Evolutionary conservation across 1,140 invertebrate species (phyloP), one percentile per base, ranked within the genome.

Genomic region (Drosophila paulistorum): DNA sequence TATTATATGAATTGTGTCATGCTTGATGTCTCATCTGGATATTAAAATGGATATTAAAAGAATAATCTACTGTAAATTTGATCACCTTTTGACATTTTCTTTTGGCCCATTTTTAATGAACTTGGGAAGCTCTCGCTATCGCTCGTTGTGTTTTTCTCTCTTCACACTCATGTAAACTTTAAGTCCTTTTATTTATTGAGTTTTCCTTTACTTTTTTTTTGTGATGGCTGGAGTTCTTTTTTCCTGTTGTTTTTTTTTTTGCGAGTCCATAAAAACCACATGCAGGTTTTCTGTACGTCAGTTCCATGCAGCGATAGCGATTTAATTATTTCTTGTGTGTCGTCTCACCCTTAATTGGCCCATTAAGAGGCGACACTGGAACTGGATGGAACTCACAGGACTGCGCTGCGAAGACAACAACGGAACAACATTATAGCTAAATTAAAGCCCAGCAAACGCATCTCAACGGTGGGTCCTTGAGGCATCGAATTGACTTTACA

Each of bases 241-340:
- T 23, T 23, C 35, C n/a, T 13, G n/a, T 14, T 7, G 1, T 48
- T 48, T 23, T 51, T 51, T 51, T 58, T 30, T 13, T 59, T 37
- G 14, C 35, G 30, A 59, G 26, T 59, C 57, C 30, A 59, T 59
- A 59, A 59, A 59, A 59, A 37, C 57, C 57, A 59, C 57, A 59
- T 60, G 68, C 68, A 59, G 54, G 41, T 67, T 54, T 51, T 51
- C 14, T 51, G 45, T 51, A 60, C 63, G 59, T 68, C 70, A 78
- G 60, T 63, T 77, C 69, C 83, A 79, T 90, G 87, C 75, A 87
- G 83, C 78, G 77, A 87, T 89, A 74, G 80, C 78, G 76, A 90
- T 91, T 90, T 91, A 90, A 90, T 90, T 90, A 90, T 91, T 90
- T 87, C 83, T 91, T 90, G 89, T 85, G 76, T 90, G 76, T 90